Evolutionary conservation across 2,113 vertebrate species (phyloP), one percentile per base, ranked within the genome.

Genomic region (Hypomesus transpacificus): DNA sequence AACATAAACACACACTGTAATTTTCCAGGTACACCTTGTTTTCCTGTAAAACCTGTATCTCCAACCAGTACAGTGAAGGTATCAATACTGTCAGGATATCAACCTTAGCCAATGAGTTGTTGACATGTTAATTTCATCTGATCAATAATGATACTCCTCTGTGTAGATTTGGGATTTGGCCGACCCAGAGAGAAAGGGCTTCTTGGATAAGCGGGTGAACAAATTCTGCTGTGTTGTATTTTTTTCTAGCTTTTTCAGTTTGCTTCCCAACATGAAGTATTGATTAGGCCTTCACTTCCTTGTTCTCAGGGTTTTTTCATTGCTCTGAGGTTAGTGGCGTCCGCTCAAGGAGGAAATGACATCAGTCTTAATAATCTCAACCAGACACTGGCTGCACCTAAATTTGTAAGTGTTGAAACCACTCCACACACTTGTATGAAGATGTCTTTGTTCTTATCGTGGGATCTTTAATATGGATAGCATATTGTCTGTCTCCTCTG

Each of bases 91-190:
- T 46, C 39, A 46, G 39, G 39, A 46, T 46, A 46, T 46, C 39
- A 46, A 46, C 39, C 7, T 46, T 46, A 9, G 9, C 39, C 9
- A 3, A 1, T 13, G 39, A 46, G 13, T 11, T 11, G 39, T 46
- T 46, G 9, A 24, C n/a, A 68, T 14, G 26, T 2, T 7, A 60
- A 14, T 28, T 21, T 3, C 17, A 34, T 2, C n/a, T 3, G 20
- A 3, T 3, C 53, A 18, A 18, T 56, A 14, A 54, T 3, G 8
- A 16, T 14, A 14, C 46, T 16, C 52, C 20, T 28, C 5, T 53
- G 62, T 62, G 11, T 84, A 99, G 97, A 98, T 99, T 83, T 99
- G 97, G 97, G 96, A 99, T 84, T 86, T 98, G 90, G 95, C 97
- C 0, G 97, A 99, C 83, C 94, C 94, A 0, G 96, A 98, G 73